These are phyloP conservation scores for Semaprochilodus insignis DNA, from an alignment of 2,797 vertebrate species.

Conservation along the genomic window DNA sequence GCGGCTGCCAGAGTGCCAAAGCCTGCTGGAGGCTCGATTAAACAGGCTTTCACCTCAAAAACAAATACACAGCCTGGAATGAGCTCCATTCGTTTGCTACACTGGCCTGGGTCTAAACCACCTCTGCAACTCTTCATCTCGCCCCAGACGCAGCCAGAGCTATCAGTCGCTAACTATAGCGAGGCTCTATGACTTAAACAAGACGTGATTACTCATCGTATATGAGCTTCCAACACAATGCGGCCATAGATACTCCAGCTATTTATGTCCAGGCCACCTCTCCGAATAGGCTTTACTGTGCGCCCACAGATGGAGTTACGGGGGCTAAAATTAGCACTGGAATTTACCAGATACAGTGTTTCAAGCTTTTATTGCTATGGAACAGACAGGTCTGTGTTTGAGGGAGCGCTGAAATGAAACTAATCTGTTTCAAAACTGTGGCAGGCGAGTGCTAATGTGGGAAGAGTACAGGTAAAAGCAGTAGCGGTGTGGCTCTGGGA, in stretches of 20 bases:
- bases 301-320: neutral
- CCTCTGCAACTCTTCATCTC: neutral
- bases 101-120: neutral
- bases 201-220: neutral
- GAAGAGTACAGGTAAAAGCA: no score
- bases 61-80: constrained; percentile 62
- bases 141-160: neutral
- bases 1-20: neutral
- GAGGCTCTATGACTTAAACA: constrained; percentile 13
- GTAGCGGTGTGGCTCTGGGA: no score
- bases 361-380: neutral
- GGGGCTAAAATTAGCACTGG: constrained; percentile 26
- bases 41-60: constrained; percentile 46
- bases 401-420: neutral
- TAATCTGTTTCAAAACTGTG: neutral
- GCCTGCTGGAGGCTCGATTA: constrained; percentile 1
- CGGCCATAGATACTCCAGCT: constrained; percentile 20
- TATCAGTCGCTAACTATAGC: neutral
- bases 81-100: constrained; percentile 62
- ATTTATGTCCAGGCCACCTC: constrained; percentile 11
- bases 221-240: constrained; percentile 25
- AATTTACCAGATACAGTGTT: neutral
- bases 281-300: no score
- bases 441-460: neutral
- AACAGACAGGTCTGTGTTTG: neutral